Evolutionary conservation across 2,113 vertebrate species (phyloP), one percentile per base, ranked within the genome.

Genomic region (Vanacampus margaritifer): DNA sequence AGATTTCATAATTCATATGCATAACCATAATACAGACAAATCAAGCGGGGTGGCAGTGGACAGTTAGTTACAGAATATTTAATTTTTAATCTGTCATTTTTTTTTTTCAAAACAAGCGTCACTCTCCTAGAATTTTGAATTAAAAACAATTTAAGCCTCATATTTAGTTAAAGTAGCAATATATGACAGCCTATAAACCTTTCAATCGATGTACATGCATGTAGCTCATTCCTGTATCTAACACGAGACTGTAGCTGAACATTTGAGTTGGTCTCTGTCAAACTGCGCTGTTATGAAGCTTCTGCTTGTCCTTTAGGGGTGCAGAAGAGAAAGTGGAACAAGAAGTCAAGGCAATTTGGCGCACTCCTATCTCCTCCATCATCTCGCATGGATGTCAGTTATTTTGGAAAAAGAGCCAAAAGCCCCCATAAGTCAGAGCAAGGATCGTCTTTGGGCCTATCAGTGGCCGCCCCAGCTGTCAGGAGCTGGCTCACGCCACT

Each of bases 321-420:
- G 28, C 72, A 74, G 63, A 67, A 43, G 72, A 72, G 56, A 69
- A 53, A 61, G 68, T 69, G 54, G 69, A 74, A 77, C 73, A 54
- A 56, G 67, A 77, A 68, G 65, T 68, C 41, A 19, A 59, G 51
- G 71, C 71, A 75, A 79, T 87, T 80, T 82, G 65, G 71, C 64
- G 67, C 68, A 46, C 26, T 69, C 37, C 67, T 61, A 76, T 74
- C 72, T 67, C 41, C 76, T 76, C 76, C 64, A 68, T 85, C 79
- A 81, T 87, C 84, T 71, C 78, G 74, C 61, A 71, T 61, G 69
- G 64, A 61, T n/a, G 43, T 75, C 67, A 65, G 56, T 74, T 82
- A 77, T 81, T 87, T 63, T 75, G 72, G 54, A 57, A 68, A 59
- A 45, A 60, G 46, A 46, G 21, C 21, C 64, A 68, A 68, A 26